These are phyloP conservation scores for Pseudachorutes palmiensis DNA, from an alignment of 1,140 invertebrate species.

Conservation along the genomic window DNA sequence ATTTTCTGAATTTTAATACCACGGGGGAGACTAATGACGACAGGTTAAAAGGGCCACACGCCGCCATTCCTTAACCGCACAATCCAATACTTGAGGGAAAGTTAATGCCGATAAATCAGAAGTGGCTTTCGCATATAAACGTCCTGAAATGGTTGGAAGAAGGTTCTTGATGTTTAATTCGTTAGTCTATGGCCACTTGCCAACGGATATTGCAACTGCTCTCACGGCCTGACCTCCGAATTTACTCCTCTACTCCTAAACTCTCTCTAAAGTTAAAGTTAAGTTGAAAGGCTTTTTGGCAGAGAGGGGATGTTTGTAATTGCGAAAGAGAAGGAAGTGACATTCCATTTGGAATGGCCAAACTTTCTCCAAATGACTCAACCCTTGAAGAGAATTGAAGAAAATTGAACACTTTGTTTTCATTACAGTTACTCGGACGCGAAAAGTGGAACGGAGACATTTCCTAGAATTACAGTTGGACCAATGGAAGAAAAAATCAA, in stretches of 20 bases:
- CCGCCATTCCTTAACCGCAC: too few species aligned
- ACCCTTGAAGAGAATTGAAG: not conserved
- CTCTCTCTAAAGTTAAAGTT: not conserved
- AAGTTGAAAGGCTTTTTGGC: not conserved
- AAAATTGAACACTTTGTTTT: constrained; percentile 12
- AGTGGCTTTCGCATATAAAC: too few species aligned
- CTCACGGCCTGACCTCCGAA: not conserved
- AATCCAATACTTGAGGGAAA: too few species aligned
- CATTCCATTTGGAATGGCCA: not conserved
- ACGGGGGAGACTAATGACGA: too few species aligned
- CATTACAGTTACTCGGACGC: not conserved
- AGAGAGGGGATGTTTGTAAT: not conserved
- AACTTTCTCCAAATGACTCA: constrained; percentile 11
- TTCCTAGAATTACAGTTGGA: not conserved
- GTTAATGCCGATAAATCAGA: too few species aligned
- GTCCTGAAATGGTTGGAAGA: too few species aligned
- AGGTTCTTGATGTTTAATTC: too few species aligned
- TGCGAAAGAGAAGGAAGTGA: not conserved
- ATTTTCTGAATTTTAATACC: too few species aligned
- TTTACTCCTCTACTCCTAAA: not conserved
- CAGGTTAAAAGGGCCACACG: too few species aligned
- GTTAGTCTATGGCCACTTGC: not conserved
- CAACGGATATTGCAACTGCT: constrained; percentile 4
- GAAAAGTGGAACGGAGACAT: too few species aligned
- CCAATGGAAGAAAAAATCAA: not conserved